Base-by-base conservation (phyloP, 2,797 vertebrate species). In the Eulemur coronatus region DNA sequence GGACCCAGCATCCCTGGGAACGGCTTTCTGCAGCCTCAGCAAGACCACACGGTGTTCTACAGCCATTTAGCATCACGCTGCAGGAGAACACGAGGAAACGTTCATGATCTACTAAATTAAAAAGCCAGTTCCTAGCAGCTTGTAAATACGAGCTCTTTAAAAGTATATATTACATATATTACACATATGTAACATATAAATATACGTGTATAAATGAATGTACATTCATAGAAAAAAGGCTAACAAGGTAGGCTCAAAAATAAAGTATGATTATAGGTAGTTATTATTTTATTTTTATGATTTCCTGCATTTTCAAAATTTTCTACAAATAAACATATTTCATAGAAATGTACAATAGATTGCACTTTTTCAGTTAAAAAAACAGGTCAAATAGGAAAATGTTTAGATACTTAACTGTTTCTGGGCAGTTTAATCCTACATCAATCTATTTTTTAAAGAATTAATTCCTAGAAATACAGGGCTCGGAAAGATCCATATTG, bases 381-480 rank as follows among this genome's bases (percentile, higher is more conserved):
- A 79, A 63, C 17, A 72, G 28, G 11, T n/a, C 50, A 73, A 35
- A 75, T 76, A 63, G 55, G 50, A 89, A 95, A 52, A 57, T 2
- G 26, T 57, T 92, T 92, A 89, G 81, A 67, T 69, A 85, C 35
- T 79, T 89, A 80, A 84, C 55, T 70, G 17, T 84, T 97, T 89
- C 46, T 55, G 46, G 55, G n/a, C 20, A 79, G 55, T 73, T 94
- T 78, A 65, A 65, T 88, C 57, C 26, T 91, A 35, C 0, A 35
- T 1, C 1, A n/a, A 59, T 50, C 24, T 65, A 43, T 59, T 87
- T 84, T 91, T 93, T 18, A 73, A 93, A 93, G 88, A 84, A 69
- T 78, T 57, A 79, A 95, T 69, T 69, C 50, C 65, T 70, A 82
- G 76, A 76, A 57, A 67, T 33, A 18, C 75, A 38, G 14, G 18